Conservation (phyloP, 2,888 invertebrate genomes). For the Opisthograptis luteolata region DNA sequence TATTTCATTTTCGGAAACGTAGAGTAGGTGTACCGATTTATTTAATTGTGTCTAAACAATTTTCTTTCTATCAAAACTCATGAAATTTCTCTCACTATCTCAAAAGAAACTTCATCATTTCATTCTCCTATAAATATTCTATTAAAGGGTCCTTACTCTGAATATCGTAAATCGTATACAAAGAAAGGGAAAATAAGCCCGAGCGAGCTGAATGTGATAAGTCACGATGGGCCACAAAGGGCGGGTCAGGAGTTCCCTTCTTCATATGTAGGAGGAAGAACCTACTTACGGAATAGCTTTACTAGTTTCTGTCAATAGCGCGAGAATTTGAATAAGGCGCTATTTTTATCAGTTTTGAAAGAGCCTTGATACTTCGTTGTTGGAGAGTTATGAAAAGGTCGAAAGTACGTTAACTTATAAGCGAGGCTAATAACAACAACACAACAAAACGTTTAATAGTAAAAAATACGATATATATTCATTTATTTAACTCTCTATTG, state of each 20-base stretch:
- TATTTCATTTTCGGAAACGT: no score
- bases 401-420: no score
- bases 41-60: no score
- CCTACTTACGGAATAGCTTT: slow-evolving; percentile 22
- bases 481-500: no score
- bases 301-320: slow-evolving; percentile 6
- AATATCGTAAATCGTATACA: slow-evolving; percentile 55
- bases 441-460: no score
- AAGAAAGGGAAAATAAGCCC: slow-evolving; percentile 53
- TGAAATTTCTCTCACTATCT: slow-evolving; percentile 14
- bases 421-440: no score
- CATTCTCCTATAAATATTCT: slow-evolving; percentile 52
- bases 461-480: no score
- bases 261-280: slow-evolving; percentile 33
- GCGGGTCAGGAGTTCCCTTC: slow-evolving; percentile 36
- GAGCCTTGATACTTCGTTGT: not conserved
- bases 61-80: not conserved
- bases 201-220: slow-evolving; percentile 57
- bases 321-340: not conserved
- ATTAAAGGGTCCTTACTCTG: slow-evolving; percentile 46
- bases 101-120: slow-evolving; percentile 15
- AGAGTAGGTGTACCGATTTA: no score
- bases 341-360: slow-evolving; percentile 27
- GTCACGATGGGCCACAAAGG: slow-evolving; percentile 54
- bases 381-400: no score